Base-by-base conservation (phyloP, 2,797 vertebrate species). In the Pogonophryne albipinna region DNA sequence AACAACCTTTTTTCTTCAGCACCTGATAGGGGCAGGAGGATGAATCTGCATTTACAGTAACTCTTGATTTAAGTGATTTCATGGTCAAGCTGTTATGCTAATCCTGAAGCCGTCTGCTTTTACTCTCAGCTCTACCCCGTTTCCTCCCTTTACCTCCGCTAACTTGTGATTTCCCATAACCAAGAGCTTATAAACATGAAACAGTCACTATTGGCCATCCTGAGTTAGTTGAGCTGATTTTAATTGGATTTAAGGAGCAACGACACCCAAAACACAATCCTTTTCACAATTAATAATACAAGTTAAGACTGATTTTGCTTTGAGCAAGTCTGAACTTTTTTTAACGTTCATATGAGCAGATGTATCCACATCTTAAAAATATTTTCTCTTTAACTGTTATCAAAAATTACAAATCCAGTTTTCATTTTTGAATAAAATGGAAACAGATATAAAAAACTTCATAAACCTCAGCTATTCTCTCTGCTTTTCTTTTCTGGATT, bases 341-440 rank as follows among this genome's bases (percentile, higher is more conserved):
- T 14, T 9, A 70, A 55, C 1, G 31, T 71, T 58, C 6, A 51
- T 34, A 65, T 17, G 4, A 73, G 63, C 45, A 4, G 11, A 60
- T 16, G 20, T 31, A 51, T 34, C 60, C 31, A 61, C 34, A 58
- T 20, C 23, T 47, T 49, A 71, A 57, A 66, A 60, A 70, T 2
- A 46, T 27, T 31, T 45, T 76, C 50, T 77, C 12, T 69, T 47
- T 31, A 41, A 17, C 1, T 12, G 63, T 60, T 65, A 74, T 71
- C 50, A 77, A 44, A 85, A 70, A 60, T 78, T 50, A 76, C 34
- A 66, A 10, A 85, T 89, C 83, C 83, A 88, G 84, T 90, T 87
- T 84, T 78, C 50, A 53, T 68, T 71, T 82, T 59, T 42, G 34
- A 76, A 69, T 55, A 76, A 70, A 70, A 59, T 73, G 75, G 17